These are phyloP conservation scores for Paramisgurnus dabryanus DNA, from an alignment of 2,113 vertebrate genomes.

Conservation along the genomic window DNA sequence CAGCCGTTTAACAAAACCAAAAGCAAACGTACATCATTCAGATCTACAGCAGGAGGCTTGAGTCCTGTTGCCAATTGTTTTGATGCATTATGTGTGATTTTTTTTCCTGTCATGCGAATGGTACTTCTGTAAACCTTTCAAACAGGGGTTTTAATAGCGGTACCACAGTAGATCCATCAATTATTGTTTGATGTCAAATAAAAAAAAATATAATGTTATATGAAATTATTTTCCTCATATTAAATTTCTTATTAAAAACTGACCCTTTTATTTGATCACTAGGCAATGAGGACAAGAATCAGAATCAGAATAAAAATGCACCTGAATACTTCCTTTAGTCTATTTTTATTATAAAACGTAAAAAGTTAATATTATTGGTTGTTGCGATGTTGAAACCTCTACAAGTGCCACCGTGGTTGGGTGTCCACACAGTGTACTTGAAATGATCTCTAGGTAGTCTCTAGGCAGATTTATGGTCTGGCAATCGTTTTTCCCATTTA, in stretches of 20 bases:
- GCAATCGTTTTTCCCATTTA: constrained; percentile 13
- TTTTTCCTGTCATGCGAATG: neutral
- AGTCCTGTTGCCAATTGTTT: neutral
- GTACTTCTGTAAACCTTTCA: neutral
- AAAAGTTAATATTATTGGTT: too few species aligned
- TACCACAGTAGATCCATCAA: neutral
- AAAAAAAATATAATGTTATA: too few species aligned
- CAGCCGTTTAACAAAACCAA: constrained; percentile 15
- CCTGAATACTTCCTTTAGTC: too few species aligned
- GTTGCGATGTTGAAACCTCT: constrained; percentile 1
- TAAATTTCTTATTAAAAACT: too few species aligned
- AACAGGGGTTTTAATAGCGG: neutral
- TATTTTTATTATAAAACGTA: too few species aligned
- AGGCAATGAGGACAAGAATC: neutral
- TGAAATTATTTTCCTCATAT: too few species aligned
- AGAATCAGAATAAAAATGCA: too few species aligned
- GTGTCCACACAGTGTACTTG: neutral
- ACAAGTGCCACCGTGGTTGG: neutral
- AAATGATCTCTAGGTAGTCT: neutral
- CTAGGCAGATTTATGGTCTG: constrained; percentile 6
- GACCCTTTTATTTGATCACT: too few species aligned
- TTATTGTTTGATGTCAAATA: too few species aligned
- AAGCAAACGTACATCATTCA: constrained; percentile 8
- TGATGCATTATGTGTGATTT: neutral
- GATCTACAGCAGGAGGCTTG: neutral